Base-by-base conservation (phyloP, 1,140 invertebrate genomes). In the Hycleus cichorii region DNA sequence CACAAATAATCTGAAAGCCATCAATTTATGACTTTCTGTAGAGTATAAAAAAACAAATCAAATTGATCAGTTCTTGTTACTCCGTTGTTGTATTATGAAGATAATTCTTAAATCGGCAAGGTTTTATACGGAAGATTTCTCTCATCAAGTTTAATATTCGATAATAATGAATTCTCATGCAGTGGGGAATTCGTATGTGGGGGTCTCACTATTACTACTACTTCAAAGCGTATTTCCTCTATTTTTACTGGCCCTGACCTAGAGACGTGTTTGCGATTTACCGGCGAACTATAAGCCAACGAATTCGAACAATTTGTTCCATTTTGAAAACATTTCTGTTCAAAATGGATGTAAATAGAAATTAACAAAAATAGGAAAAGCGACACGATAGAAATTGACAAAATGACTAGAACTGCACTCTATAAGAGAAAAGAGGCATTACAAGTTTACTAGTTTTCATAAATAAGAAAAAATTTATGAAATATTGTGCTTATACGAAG, bases 1-100 rank as follows among this genome's bases (percentile, higher is more conserved):
- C 63, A 71, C 69, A 52, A 69, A 50, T 46, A 65, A 43, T 52
- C 65, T 66, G 59, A 67, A 70, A 68, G 69, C 62, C 69, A 71
- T 71, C 6, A 45, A 51, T 57, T 27, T 59, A 39, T 52, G 58
- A 61, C 62, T 64, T 58, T 58, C 49, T 40, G 58, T 42, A 57
- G 32, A 54, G 54, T 47, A 32, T 18, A 32, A 4, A 32, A 32
- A 32, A 32, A 32, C 32, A 32, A 32, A 32, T 32, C 32, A 32
- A 32, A 32, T 32, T 32, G 32, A 32, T 32, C 32, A 32, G 32
- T 32, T 32, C 32, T 32, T 32, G 32, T 5, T 49, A 10, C 9
- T 42, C 40, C 10, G 3, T n/a, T 7, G 5, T 42, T 10, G 3
- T 48, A 32, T 52, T 64, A 57, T 47, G 59, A 47, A 48, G 27